A percentile compares a stretch with the other conserved stretches of the same genome.
Evolutionary conservation across 30 jellyfish, hydroid and myxozoan genomes (phyloP).

Genomic region (Sanderia malayensis): DNA sequence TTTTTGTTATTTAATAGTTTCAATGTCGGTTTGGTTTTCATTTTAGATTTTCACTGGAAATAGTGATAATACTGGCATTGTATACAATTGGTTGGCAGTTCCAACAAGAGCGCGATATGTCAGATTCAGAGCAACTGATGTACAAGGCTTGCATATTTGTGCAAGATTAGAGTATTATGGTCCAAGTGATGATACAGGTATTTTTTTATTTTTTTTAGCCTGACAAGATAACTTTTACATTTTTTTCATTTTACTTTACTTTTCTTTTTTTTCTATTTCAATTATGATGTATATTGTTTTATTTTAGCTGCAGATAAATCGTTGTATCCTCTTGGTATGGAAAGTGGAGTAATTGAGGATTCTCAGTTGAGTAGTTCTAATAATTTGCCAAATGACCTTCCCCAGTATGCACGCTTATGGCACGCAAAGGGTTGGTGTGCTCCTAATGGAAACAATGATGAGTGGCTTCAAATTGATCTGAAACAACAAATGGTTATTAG

Average conservation of each 20-base stretch:
- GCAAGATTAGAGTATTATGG: conserved; percentile 48
- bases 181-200: conserved; percentile 13
- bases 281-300: not conserved
- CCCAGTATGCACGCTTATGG: not conserved
- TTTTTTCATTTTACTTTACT: too few relatives aligned
- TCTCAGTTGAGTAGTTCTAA: conserved; percentile 18
- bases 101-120: conserved; percentile 46
- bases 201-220: too few relatives aligned
- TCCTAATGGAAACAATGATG: not conserved
- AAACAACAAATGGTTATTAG: conserved; percentile 38
- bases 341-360: conserved; percentile 31
- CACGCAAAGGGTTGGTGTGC: conserved; percentile 30
- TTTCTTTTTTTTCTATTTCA: too few relatives aligned
- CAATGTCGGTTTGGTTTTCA: too few relatives aligned
- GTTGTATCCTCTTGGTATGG: conserved; percentile 47
- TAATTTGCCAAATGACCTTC: not conserved
- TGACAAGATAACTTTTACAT: too few relatives aligned
- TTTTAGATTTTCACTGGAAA: conserved; percentile 39
- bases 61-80: conserved; percentile 28
- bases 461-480: conserved; percentile 46
- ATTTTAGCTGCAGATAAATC: conserved; percentile 22
- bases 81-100: conserved; percentile 38
- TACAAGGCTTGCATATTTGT: conserved; percentile 30
- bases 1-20: too few relatives aligned
- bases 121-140: conserved; percentile 42